Evolutionary conservation across 2,797 vertebrate genomes (phyloP).

Genomic region (Danionella dracula): DNA sequence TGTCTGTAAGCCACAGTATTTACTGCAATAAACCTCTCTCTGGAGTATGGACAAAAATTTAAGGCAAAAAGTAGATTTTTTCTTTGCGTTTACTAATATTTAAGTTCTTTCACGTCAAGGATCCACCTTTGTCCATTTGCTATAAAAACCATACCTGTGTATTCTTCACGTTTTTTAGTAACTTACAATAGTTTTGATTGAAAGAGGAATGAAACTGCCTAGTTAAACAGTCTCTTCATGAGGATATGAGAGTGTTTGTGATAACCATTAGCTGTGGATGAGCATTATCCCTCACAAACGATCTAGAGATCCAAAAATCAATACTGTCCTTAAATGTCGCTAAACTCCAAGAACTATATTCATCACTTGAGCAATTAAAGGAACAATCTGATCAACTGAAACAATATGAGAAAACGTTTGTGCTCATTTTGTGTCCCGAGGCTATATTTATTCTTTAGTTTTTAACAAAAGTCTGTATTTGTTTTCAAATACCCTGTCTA

Average conservation of each 20-base stretch:
- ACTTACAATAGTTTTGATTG: too few relatives aligned
- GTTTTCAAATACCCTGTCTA: too few relatives aligned
- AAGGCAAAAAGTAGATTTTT: constrained; percentile 53
- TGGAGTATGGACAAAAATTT: constrained; percentile 47
- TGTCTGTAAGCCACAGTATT: constrained; percentile 17
- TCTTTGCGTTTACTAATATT: not conserved
- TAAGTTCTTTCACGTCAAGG: constrained; percentile 41
- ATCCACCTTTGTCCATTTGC: constrained; percentile 45
- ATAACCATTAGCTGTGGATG: not conserved
- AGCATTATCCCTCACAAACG: constrained; percentile 13
- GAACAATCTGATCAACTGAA: constrained; percentile 1
- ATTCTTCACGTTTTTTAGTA: not conserved
- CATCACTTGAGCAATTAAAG: constrained; percentile 12
- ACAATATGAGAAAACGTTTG: not conserved
- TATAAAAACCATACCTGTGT: too few relatives aligned
- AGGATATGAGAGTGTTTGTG: not conserved
- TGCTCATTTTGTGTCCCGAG: too few relatives aligned
- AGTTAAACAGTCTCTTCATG: not conserved
- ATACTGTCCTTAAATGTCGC: not conserved
- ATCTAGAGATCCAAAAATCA: constrained; percentile 5
- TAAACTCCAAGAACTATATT: constrained; percentile 14
- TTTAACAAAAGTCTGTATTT: too few relatives aligned
- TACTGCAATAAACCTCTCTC: constrained; percentile 43
- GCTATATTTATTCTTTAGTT: too few relatives aligned
- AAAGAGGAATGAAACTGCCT: too few relatives aligned